Evolutionary conservation across 2,797 vertebrate species (phyloP), one percentile per base, ranked within the genome.

Genomic region (Nyctalus aviator): DNA sequence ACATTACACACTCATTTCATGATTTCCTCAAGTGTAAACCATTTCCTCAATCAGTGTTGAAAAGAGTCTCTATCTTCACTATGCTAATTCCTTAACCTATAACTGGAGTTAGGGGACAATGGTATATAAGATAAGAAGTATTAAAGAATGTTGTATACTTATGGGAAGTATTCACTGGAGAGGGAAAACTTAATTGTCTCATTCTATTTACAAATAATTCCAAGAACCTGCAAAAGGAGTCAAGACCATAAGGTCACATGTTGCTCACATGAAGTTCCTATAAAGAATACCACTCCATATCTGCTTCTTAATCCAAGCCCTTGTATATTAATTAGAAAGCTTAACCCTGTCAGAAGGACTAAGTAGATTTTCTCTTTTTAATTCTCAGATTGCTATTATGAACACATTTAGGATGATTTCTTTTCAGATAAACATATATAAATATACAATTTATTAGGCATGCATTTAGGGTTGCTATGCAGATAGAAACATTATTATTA

Each of bases 151-250:
- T 37, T 41, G 5, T 69, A n/a, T 37, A 20, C 2, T 64, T 64
- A 64, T 37, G 50, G 27, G 25, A 84, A 69, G 62, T 89, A 83
- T n/a, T 85, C 57, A 18, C 14, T 68, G 25, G 44, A 82, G 21
- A 79, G 8, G 59, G 27, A 35, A 88, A 90, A 37, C 0, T 4
- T 37, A 44, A 94, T 69, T 72, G 32, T 73, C 32, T 10, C 62
- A 50, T 62, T 82, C 27, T 69, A 87, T 84, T 73, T 76, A 76
- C 23, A 88, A 89, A n/a, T 82, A 73, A 84, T 69, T 62, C 62
- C 41, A 81, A 77, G 41, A 66, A 2, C 25, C 14, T 72, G 37
- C 9, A 84, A 35, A 92, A 72, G 20, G 21, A 41, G 1, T 30
- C 32, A 17, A n/a, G 21, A 0, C 9, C 13, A 14, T 27, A 90